phyloP scores from a whole-genome alignment of 2,797 vertebrate genomes.

The Lagocephalus sceleratus region DNA sequence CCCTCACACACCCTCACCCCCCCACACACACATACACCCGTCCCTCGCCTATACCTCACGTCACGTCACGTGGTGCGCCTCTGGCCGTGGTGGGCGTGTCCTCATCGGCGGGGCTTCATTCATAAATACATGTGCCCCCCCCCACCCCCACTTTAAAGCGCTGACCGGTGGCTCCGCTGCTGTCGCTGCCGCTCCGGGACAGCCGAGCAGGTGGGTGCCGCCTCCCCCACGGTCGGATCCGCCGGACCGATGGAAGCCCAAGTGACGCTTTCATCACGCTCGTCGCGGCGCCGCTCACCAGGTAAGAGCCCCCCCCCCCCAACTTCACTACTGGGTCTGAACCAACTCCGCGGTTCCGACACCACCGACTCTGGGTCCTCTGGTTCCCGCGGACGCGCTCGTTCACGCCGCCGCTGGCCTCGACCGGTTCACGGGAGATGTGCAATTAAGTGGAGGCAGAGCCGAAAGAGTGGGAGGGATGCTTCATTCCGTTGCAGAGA shows the following conservation, averaged over 20 bases:
- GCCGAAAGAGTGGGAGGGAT: constrained; percentile 1
- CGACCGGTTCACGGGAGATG: neutral
- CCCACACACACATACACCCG: too few species aligned
- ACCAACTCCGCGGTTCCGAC: too few species aligned
- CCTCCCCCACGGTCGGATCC: constrained; percentile 18
- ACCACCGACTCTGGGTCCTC: too few species aligned
- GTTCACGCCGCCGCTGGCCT: neutral
- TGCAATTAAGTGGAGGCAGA: neutral
- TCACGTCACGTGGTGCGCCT: constrained; percentile 70
- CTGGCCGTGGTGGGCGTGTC: constrained; percentile 77
- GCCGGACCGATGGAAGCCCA: constrained; percentile 30
- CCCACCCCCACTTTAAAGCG: constrained; percentile 68
- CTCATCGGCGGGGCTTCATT: constrained; percentile 80
- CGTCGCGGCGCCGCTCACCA: too few species aligned
- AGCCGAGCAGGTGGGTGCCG: constrained; percentile 73
- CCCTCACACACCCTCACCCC: too few species aligned
- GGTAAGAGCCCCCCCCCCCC: too few species aligned
- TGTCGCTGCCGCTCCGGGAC: constrained; percentile 61
- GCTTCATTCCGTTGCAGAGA: too few species aligned
- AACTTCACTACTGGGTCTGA: too few species aligned
- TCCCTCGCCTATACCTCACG: constrained; percentile 42
- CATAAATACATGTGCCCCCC: constrained; percentile 84
- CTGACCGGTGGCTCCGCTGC: constrained; percentile 50
- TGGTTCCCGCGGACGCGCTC: too few species aligned
- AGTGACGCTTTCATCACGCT: constrained; percentile 13